Percentiles rank a stretch among this genome's conserved stretches.
These are phyloP conservation scores for Australoheros facetus DNA, from an alignment of 2,797 vertebrate genomes.

Conservation along the genomic window DNA sequence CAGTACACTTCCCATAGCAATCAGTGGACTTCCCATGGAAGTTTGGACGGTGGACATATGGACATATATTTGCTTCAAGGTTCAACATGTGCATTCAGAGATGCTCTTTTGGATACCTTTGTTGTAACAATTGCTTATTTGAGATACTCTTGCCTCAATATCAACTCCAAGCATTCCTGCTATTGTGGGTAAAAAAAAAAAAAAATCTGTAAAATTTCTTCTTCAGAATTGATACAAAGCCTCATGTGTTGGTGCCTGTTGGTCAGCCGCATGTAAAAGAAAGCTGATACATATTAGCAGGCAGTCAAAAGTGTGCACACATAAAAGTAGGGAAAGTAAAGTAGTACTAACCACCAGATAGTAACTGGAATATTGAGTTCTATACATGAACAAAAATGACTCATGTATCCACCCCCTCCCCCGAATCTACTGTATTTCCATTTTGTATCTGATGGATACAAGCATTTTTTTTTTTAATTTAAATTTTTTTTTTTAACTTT, in stretches of 20 bases:
- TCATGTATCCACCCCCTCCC: background rate
- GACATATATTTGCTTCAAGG: too few relatives aligned
- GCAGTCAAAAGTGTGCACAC: background rate
- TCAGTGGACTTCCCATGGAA: background rate
- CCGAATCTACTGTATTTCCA: background rate
- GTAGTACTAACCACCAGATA: background rate
- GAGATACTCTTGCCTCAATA: too few relatives aligned
- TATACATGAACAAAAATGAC: background rate
- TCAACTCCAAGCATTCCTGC: too few relatives aligned
- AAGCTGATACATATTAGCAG: conserved; percentile 11
- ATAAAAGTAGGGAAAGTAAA: conserved; percentile 5
- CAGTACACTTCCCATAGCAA: too few relatives aligned
- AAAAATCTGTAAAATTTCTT: too few relatives aligned
- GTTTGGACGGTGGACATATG: too few relatives aligned
- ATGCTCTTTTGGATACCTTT: too few relatives aligned
- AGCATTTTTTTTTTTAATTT: background rate
- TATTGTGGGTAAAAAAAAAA: too few relatives aligned
- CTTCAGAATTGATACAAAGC: too few relatives aligned
- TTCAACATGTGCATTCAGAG: too few relatives aligned
- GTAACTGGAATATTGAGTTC: background rate
- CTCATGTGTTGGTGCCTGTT: background rate
- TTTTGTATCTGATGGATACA: background rate
- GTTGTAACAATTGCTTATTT: too few relatives aligned
- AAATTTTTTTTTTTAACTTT: background rate
- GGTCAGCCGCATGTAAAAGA: background rate